Evolutionary conservation across 2,888 invertebrate genomes (phyloP).

Genomic region (Drosophila histrio): DNA sequence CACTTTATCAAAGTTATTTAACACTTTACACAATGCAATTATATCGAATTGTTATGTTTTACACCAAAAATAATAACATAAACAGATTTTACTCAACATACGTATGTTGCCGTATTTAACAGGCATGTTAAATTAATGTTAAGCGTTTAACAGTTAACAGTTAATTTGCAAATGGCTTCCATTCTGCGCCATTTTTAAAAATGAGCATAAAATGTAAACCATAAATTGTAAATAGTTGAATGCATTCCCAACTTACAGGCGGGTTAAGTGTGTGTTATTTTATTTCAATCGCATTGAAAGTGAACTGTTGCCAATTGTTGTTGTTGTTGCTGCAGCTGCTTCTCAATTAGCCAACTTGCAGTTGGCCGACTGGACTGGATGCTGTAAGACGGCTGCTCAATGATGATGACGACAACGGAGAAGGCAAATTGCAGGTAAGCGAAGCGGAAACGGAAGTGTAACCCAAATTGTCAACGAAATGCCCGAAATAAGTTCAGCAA

Average conservation of each 20-base stretch:
- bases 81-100: too few relatives aligned
- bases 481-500: constrained; percentile 22
- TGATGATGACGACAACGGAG: constrained; percentile 5
- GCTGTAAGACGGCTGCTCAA: constrained; percentile 6
- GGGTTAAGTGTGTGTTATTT: constrained; percentile 12
- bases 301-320: constrained; percentile 20
- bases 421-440: constrained; percentile 15
- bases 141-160: not conserved
- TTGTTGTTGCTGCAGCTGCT: constrained; percentile 5
- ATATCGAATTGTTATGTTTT: too few relatives aligned
- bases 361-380: constrained; percentile 3
- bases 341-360: constrained; percentile 18
- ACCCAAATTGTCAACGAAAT: constrained; percentile 39
- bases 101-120: too few relatives aligned
- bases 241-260: constrained; percentile 63
- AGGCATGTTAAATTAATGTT: too few relatives aligned
- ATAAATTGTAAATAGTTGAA: constrained; percentile 9
- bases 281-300: constrained; percentile 22
- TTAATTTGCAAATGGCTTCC: not conserved
- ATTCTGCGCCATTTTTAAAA: not conserved
- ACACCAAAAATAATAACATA: not conserved
- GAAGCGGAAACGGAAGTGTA: constrained; percentile 56
- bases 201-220: not conserved
- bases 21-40: not conserved
- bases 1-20: too few relatives aligned